A percentile compares a stretch with the other conserved stretches of the same genome.
Evolutionary conservation across 2,797 vertebrate genomes (phyloP).

Genomic region (Darevskia mixta): DNA sequence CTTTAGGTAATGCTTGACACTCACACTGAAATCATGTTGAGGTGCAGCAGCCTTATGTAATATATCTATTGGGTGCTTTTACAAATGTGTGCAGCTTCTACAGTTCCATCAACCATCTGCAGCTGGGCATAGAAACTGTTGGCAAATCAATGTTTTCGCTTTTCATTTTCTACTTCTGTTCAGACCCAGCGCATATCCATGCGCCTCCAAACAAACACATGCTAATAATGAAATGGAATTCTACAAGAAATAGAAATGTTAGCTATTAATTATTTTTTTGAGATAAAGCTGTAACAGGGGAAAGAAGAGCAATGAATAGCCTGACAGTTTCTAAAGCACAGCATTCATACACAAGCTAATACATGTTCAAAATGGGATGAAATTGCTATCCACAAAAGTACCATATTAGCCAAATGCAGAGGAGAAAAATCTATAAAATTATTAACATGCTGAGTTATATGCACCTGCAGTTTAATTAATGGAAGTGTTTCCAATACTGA

Average conservation of each 20-base stretch:
- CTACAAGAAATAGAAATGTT: conserved; percentile 1
- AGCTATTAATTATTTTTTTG: neutral
- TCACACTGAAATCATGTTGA: neutral
- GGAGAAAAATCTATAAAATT: conserved; percentile 61
- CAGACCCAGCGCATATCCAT: neutral
- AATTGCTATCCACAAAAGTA: conserved; percentile 54
- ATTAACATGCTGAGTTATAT: conserved; percentile 52
- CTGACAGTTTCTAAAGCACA: conserved; percentile 47
- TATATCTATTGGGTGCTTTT: neutral
- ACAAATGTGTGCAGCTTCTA: no score
- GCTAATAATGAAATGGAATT: neutral
- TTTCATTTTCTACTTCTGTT: neutral
- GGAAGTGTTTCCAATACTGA: conserved; percentile 54
- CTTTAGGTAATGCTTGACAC: neutral
- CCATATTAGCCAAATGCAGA: conserved; percentile 54
- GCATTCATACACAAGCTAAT: conserved; percentile 40
- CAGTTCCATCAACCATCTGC: neutral
- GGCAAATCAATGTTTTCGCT: neutral
- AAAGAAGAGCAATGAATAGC: conserved; percentile 31
- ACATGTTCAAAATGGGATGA: conserved; percentile 48
- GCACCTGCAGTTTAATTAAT: conserved; percentile 60
- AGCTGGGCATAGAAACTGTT: neutral
- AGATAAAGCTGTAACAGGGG: conserved; percentile 10
- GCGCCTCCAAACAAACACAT: neutral
- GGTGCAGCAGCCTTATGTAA: no score